Percentiles rank a stretch among this genome's conserved stretches.
phyloP scores from a whole-genome alignment of 2,888 invertebrate species.

The Drosophila pegasa region DNA sequence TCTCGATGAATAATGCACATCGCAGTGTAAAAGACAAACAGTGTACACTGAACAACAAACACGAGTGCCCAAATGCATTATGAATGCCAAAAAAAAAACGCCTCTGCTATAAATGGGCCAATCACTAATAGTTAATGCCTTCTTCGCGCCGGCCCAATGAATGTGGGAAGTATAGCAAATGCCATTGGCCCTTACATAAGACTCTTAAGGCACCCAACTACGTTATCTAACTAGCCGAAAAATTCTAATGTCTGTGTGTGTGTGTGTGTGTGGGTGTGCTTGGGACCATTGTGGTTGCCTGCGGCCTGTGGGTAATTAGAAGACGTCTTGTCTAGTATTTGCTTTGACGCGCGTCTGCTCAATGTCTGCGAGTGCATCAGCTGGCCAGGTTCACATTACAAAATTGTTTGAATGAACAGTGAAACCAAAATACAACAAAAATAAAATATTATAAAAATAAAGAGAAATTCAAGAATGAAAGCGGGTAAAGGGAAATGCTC shows the following conservation, averaged over 20 bases:
- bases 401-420: constrained; percentile 37
- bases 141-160: constrained; percentile 14
- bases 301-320: constrained; percentile 33
- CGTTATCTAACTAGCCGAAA: constrained; percentile 1
- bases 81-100: constrained; percentile 10
- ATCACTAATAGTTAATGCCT: constrained; percentile 42
- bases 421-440: constrained; percentile 26
- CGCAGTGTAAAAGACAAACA: constrained; percentile 2
- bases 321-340: constrained; percentile 12
- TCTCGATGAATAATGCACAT: constrained; percentile 46
- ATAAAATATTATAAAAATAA: background rate
- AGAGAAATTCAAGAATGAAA: background rate
- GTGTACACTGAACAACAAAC: constrained; percentile 7
- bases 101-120: constrained; percentile 29
- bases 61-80: constrained; percentile 8
- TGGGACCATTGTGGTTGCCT: constrained; percentile 5
- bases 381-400: constrained; percentile 61
- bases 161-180: constrained; percentile 48
- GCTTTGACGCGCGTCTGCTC: constrained; percentile 42
- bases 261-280: background rate
- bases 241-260: background rate
- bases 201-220: too few species aligned
- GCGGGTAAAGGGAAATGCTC: background rate
- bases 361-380: constrained; percentile 39
- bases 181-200: constrained; percentile 10